These are phyloP conservation scores for Plotosus lineatus DNA, from an alignment of 2,113 vertebrate genomes.

Conservation along the genomic window DNA sequence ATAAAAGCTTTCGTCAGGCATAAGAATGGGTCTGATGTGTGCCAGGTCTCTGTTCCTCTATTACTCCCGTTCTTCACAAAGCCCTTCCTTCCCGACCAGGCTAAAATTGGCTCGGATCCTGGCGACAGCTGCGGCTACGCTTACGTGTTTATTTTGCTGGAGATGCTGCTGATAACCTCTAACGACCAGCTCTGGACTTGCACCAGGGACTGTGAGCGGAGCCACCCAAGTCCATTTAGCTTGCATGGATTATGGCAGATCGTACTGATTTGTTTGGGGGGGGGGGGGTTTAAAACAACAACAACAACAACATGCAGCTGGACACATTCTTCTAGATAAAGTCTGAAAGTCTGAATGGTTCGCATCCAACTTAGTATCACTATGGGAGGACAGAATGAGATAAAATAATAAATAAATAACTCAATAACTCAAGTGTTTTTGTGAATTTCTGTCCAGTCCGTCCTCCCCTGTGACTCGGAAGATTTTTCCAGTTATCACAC, in stretches of 20 bases:
- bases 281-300: no score
- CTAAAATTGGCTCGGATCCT: conserved; percentile 37
- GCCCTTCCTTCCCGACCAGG: conserved; percentile 43
- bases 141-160: conserved; percentile 29
- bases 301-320: background rate
- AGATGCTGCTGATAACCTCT: conserved; percentile 25
- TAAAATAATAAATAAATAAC: background rate
- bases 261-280: background rate
- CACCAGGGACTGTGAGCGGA: conserved; percentile 6
- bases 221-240: background rate
- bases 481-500: background rate
- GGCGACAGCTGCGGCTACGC: conserved; percentile 34
- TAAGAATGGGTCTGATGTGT: conserved; percentile 13
- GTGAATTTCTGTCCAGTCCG: background rate
- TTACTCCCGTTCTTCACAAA: conserved; percentile 35
- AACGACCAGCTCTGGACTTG: conserved; percentile 10
- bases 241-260: conserved; percentile 20
- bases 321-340: background rate
- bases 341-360: background rate
- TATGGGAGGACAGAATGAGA: background rate
- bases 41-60: conserved; percentile 7
- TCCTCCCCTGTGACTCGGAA: conserved; percentile 3
- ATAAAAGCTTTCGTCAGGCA: background rate
- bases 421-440: conserved; percentile 7
- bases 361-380: background rate